Conservation (phyloP, 2,888 invertebrate species). For the Pterobdella sp. region DNA sequence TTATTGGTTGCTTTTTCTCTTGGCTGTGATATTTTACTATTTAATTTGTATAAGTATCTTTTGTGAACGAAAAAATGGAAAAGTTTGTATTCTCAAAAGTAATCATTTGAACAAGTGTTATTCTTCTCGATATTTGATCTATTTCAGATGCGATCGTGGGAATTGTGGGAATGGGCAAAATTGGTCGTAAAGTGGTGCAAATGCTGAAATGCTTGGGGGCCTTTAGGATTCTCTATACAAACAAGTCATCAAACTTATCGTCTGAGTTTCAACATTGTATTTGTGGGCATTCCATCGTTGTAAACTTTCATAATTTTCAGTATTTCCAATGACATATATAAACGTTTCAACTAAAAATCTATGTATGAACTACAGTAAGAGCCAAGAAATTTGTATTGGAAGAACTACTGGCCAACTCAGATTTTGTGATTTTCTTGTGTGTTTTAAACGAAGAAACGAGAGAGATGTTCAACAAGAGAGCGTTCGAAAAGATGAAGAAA, state of each 20-base stretch:
- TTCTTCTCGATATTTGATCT: too few species aligned
- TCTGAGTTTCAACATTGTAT: not conserved
- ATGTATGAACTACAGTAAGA: not conserved
- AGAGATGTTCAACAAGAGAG: slow-evolving; percentile 68
- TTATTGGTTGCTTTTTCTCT: too few species aligned
- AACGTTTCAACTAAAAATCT: too few species aligned
- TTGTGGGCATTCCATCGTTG: too few species aligned
- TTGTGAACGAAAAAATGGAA: too few species aligned
- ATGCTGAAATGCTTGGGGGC: slow-evolving; percentile 70
- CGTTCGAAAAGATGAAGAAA: slow-evolving; percentile 77
- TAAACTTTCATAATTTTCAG: too few species aligned
- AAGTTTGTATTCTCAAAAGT: too few species aligned
- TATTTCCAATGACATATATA: too few species aligned
- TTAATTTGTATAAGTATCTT: too few species aligned
- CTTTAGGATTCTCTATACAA: slow-evolving; percentile 62
- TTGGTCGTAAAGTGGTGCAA: slow-evolving; percentile 64
- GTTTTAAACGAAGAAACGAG: slow-evolving; percentile 71
- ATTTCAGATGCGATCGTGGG: too few species aligned
- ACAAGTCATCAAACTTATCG: not conserved
- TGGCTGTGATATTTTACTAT: too few species aligned
- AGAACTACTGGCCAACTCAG: slow-evolving; percentile 65
- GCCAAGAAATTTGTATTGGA: slow-evolving; percentile 32
- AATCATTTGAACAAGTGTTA: too few species aligned
- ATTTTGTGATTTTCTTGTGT: slow-evolving; percentile 75
- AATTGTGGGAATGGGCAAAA: slow-evolving; percentile 51